Conservation (phyloP, 2,113 vertebrate genomes). For the Prinia subflava region DNA sequence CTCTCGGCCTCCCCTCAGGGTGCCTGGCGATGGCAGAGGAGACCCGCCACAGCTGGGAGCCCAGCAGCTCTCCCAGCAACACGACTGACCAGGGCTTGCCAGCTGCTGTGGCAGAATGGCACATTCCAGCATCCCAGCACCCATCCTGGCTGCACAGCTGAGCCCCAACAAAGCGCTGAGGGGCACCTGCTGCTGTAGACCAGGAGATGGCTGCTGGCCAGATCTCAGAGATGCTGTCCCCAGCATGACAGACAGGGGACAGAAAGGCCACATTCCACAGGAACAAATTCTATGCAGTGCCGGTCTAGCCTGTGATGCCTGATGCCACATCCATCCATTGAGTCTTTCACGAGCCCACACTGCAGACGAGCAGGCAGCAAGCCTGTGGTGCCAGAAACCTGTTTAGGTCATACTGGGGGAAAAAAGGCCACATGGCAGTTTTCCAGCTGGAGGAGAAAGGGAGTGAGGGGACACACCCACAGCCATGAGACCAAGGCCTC, state of each 20-base stretch:
- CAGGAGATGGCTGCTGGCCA: background rate
- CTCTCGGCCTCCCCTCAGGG: fast-evolving
- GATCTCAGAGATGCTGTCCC: background rate
- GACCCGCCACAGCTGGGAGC: fast-evolving
- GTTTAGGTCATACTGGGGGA: fast-evolving
- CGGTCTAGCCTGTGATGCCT: background rate
- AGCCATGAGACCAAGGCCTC: background rate
- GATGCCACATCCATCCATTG: background rate
- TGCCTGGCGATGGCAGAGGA: background rate
- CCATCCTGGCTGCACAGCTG: background rate
- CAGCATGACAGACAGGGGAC: fast-evolving
- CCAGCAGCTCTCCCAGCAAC: background rate
- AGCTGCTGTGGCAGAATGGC: fast-evolving
- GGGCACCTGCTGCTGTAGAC: fast-evolving
- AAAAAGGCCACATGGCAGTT: background rate
- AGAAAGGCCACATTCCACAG: background rate
- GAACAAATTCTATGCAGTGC: fast-evolving
- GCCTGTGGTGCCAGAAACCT: background rate
- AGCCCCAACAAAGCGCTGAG: background rate
- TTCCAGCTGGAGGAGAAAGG: background rate
- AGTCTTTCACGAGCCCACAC: background rate
- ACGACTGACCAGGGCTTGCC: fast-evolving
- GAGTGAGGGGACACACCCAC: background rate
- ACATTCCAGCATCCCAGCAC: background rate
- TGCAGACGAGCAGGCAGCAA: background rate